Base-by-base conservation (phyloP, 2,888 invertebrate species). In the Callinectes sapidus region DNA sequence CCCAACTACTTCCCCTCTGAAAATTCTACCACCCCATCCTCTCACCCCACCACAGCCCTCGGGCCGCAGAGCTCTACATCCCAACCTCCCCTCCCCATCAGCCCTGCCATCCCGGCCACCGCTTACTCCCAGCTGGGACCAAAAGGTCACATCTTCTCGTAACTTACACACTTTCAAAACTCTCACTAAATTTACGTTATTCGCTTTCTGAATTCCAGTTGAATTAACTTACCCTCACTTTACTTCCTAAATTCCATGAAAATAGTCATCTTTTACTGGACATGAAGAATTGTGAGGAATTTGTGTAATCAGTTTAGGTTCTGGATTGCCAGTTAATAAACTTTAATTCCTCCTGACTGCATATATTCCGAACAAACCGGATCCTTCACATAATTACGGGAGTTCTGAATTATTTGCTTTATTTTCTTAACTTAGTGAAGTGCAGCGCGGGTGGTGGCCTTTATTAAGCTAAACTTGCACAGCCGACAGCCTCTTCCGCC, bases 131-230 rank as follows among this genome's bases (percentile, higher is more conserved):
- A 77, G 71, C 71, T 77, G 71, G 71, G 71, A n/a, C 28, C 71
- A 77, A 13, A 77, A 28, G 71, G 71, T 77, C 71, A 77, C 71
- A 77, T 77, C 71, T 77, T 77, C 28, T n/a, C 71, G 6, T 77
- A 77, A 77, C 71, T 77, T 77, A 77, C 71, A 77, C 71, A 77
- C 71, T 77, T 77, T 77, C 71, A 77, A 77, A 77, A 77, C 71
- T 77, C 71, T 28, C 71, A n/a, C 71, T 77, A 77, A 77, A 77
- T 77, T 77, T 77, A 28, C 71, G 71, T 77, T 77, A 77, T 28
- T 77, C 71, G 71, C 71, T 77, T 77, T 77, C 71, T 77, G 71
- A 77, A 77, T 77, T 77, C 71, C 71, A 77, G 71, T 28, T 77
- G 28, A 77, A 77, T 77, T 77, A 77, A 77, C 71, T 77, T 77